Evolutionary conservation across 2,797 vertebrate species (phyloP), one percentile per base, ranked within the genome.

Genomic region (Alca torda): DNA sequence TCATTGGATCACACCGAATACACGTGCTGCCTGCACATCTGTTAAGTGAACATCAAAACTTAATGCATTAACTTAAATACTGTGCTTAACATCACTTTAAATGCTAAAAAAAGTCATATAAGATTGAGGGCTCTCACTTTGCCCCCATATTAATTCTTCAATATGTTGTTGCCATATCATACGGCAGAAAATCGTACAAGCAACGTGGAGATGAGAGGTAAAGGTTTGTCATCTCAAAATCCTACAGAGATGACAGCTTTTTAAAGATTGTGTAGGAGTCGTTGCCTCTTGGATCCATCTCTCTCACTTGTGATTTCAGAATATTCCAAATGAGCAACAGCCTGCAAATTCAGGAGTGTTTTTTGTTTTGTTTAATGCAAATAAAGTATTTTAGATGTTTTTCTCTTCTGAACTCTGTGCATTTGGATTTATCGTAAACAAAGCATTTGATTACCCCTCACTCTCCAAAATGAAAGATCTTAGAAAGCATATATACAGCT

Each of bases 241-340:
- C 77, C 72, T 84, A 86, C 61, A 57, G 77, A 67, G 41, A 59
- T 82, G 51, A 41, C 87, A 95, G 84, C 74, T 78, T 93, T 93
- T 80, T 60, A n/a, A 84, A 60, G 63, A 54, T 8, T 48, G 28
- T 16, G 93, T 95, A 68, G 86, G 92, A 90, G 77, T 84, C 26
- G 11, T 16, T 83, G 81, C 68, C 37, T 51, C 81, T 82, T 69
- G 67, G 48, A 84, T 88, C 43, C 15, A 28, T 84, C 68, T 69
- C 67, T 69, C 56, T 78, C 20, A 11, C 76, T 93, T 80, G 11
- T 15, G 37, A 83, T 74, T 89, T 84, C 51, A 70, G 68, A 84
- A 35, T 61, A 74, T 39, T 84, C 60, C 79, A 93, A 89, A 78
- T 87, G 95, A 96, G 78, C 90, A 94, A 54, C 86, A 89, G 64